These are phyloP conservation scores for Microctenopoma stevenorrisi DNA, from an alignment of 2,797 vertebrate species.

Conservation along the genomic window DNA sequence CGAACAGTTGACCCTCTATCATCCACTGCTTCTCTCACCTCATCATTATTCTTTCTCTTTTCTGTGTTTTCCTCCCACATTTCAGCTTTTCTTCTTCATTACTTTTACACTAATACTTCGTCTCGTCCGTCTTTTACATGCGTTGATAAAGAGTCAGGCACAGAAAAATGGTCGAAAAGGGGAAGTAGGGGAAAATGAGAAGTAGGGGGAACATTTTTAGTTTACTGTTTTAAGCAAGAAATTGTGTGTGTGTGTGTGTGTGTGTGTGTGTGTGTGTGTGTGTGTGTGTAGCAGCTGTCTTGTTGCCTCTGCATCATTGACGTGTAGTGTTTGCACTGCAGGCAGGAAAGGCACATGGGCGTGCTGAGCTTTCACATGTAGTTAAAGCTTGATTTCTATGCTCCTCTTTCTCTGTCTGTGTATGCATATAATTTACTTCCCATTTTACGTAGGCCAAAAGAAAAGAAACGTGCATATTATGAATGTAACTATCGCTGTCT, in stretches of 20 bases:
- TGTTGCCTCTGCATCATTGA: conserved; percentile 65
- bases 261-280: too few species aligned
- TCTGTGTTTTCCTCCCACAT: neutral
- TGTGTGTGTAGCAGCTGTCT: too few species aligned
- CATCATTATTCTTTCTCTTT: conserved; percentile 1
- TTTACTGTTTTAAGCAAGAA: conserved; percentile 26
- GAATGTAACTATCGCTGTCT: conserved; percentile 8
- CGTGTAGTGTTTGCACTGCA: conserved; percentile 58
- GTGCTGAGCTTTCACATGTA: conserved; percentile 72
- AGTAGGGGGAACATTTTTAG: neutral
- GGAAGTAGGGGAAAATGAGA: neutral
- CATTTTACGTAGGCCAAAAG: conserved; percentile 1
- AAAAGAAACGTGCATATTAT: conserved; percentile 4
- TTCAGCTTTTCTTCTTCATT: neutral
- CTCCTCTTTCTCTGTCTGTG: conserved; percentile 14
- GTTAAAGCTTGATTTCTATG: conserved; percentile 52
- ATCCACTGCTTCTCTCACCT: conserved; percentile 6
- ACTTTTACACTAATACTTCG: conserved; percentile 4
- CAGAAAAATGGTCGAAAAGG: conserved; percentile 10
- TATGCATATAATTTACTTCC: conserved; percentile 15
- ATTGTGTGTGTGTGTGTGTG: too few species aligned
- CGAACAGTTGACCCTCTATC: conserved; percentile 15
- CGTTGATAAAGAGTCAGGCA: conserved; percentile 5
- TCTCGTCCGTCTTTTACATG: conserved; percentile 9
- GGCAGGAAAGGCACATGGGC: conserved; percentile 58